These are phyloP conservation scores for Nemotelus pantherinus DNA, from an alignment of 2,888 invertebrate species.

Conservation along the genomic window DNA sequence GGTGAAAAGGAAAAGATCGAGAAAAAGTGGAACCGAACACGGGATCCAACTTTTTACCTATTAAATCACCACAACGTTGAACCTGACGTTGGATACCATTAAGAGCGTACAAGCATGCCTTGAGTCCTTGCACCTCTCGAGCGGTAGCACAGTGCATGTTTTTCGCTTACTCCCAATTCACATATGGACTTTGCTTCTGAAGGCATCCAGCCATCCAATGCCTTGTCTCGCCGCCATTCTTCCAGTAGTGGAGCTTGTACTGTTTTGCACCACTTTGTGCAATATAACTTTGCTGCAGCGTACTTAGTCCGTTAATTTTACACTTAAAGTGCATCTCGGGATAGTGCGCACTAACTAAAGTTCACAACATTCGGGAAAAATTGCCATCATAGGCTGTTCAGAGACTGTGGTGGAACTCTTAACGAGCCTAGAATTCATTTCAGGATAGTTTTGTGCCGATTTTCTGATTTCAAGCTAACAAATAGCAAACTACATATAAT, in stretches of 20 bases:
- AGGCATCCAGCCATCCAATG: not conserved
- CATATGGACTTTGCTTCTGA: not conserved
- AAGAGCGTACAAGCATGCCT: constrained; percentile 14
- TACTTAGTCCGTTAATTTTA: constrained; percentile 40
- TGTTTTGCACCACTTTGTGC: not conserved
- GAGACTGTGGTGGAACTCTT: not conserved
- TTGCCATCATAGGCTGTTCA: not conserved
- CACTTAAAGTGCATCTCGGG: constrained; percentile 30
- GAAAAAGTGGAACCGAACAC: constrained; percentile 17
- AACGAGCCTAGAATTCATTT: not conserved
- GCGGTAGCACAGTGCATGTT: not conserved
- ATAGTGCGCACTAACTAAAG: constrained; percentile 25
- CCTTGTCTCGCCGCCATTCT: not conserved
- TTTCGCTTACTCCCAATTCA: not conserved
- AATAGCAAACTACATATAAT: too few relatives aligned
- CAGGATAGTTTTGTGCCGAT: not conserved
- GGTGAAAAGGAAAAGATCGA: not conserved
- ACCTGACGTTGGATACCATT: constrained; percentile 33
- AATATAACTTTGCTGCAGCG: constrained; percentile 37
- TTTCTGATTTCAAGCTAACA: too few relatives aligned
- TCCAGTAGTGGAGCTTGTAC: not conserved
- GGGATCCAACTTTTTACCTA: constrained; percentile 32
- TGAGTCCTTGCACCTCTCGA: not conserved
- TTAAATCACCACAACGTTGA: constrained; percentile 39
- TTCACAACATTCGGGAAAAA: not conserved